Conservation (phyloP, 2,888 invertebrate genomes). For the Epinotia demarniana region DNA sequence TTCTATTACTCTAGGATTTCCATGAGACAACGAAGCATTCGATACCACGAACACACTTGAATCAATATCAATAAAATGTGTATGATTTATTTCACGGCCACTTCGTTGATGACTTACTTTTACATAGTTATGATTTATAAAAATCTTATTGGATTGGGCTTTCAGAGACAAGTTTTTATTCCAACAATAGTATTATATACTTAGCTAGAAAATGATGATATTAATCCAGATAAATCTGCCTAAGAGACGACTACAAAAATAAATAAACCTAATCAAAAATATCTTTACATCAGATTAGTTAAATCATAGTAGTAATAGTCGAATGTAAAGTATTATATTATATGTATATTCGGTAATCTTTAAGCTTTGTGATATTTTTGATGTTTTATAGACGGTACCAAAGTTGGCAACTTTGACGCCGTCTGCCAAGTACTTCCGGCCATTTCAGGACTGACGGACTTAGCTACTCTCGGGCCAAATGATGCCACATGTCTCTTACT, state of each 20-base stretch:
- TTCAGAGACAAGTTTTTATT: not conserved
- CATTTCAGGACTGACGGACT: no score
- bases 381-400: no score
- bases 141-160: not conserved
- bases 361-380: no score
- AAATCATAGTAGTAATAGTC: no score
- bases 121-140: not conserved
- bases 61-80: slow-evolving; percentile 35
- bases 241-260: not conserved
- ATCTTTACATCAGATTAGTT: not conserved
- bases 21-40: not conserved
- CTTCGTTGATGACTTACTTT: not conserved
- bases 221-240: no score
- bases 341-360: no score
- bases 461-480: no score
- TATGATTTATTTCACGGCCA: slow-evolving; percentile 17
- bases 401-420: no score
- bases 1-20: not conserved
- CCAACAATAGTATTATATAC: not conserved
- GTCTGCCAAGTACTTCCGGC: no score
- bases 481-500: no score
- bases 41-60: slow-evolving; percentile 20
- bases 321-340: no score
- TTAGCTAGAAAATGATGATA: no score
- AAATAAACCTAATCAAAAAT: not conserved